Conservation (phyloP, 2,888 invertebrate species). For the Panzeria rudis region DNA sequence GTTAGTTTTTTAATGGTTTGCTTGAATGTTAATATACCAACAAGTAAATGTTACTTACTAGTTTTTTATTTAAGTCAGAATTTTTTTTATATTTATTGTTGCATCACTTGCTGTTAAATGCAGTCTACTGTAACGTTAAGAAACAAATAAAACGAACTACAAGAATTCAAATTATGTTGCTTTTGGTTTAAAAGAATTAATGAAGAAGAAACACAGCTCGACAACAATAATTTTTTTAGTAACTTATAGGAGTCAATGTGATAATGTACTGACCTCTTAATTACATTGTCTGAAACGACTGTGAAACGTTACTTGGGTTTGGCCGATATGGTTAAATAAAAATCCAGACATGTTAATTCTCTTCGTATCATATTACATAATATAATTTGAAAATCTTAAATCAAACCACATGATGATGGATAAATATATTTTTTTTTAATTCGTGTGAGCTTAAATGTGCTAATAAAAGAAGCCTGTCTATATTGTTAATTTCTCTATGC, state of each 20-base stretch:
- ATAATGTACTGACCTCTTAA: too few relatives aligned
- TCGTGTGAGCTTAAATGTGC: too few relatives aligned
- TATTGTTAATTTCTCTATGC: background rate
- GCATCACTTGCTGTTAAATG: background rate
- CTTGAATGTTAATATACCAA: background rate
- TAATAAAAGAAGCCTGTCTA: background rate
- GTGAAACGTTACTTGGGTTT: too few relatives aligned
- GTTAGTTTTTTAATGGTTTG: too few relatives aligned
- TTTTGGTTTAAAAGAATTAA: background rate
- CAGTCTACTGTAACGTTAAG: slow-evolving; percentile 1
- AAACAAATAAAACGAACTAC: background rate
- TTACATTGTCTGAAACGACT: too few relatives aligned
- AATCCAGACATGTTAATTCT: too few relatives aligned
- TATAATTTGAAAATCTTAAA: too few relatives aligned
- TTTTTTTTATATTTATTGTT: background rate
- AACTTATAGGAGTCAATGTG: too few relatives aligned
- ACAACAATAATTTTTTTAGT: too few relatives aligned
- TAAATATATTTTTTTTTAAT: background rate
- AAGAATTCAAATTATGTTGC: background rate
- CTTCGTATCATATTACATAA: too few relatives aligned
- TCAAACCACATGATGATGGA: too few relatives aligned
- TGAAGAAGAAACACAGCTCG: background rate
- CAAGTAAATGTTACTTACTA: background rate
- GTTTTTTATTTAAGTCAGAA: background rate
- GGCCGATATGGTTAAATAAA: too few relatives aligned